Base-by-base conservation (phyloP, 2,888 invertebrate genomes). In the Hyppa rectilinea region DNA sequence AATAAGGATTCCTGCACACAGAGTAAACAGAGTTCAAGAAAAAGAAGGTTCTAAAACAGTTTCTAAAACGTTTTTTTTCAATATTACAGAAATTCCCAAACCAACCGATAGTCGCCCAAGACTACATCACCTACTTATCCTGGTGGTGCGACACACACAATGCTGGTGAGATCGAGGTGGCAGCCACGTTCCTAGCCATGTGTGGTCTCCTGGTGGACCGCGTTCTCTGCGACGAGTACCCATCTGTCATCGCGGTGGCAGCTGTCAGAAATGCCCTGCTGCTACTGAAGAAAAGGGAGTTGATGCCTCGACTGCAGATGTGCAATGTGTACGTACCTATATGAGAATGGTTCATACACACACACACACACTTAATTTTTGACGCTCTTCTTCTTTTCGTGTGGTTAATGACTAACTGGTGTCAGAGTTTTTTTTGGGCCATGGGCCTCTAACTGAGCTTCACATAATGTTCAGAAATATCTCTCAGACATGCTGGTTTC, bases 151-250 rank as follows among this genome's bases (percentile, higher is more conserved):
- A 92, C 71, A 75, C 71, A 0, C 52, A 73, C 0, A 72, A 86
- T 0, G 87, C 88, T 2, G 90, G 87, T 0, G 92, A 93, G 63
- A 90, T 94, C 5, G 92, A 93, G 66, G 79, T 87, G 26, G 93
- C 92, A 0, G 92, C 95, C 5, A 92, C 93, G 0, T 94, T 95
- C 75, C 75, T 95, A 0, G 91, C 89, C 77, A 87, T 93, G 89
- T 87, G 91, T 1, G 92, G 92, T 0, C 26, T 92, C 74, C 88
- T 94, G 88, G 89, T 92, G 2, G 87, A 91, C 71, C 92, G 90
- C 60, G 66, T 71, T 0, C 70, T 93, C 0, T 89, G 91, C 17
- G 71, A 82, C 0, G 90, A 92, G 63, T 90, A 84, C 58, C 94
- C 95, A 0, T 95, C 95, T 0, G 92, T 90, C 0, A 80, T 94